These are phyloP conservation scores for Scomber colias DNA, from an alignment of 2,113 vertebrate genomes.

Conservation along the genomic window DNA sequence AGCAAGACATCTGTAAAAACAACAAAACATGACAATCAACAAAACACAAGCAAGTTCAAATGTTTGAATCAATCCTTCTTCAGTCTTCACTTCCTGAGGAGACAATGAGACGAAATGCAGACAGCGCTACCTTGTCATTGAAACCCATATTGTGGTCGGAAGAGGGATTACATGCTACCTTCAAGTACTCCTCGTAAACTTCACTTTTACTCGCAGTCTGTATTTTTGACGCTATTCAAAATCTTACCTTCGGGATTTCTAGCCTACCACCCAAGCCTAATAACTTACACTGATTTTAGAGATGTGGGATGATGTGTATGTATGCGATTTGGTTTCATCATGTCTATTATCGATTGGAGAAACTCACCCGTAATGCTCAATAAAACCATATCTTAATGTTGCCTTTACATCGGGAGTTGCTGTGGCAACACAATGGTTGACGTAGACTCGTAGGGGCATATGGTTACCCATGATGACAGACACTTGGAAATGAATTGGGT, in stretches of 20 bases:
- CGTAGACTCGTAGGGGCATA: constrained; percentile 68
- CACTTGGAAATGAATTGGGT: constrained; percentile 71
- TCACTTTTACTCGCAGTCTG: too few relatives aligned
- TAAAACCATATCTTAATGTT: constrained; percentile 68
- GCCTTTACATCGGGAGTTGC: constrained; percentile 51
- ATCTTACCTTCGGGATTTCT: too few relatives aligned
- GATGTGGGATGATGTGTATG: background rate
- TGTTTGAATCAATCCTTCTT: too few relatives aligned
- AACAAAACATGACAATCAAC: background rate
- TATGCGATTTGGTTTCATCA: background rate
- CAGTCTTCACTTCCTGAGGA: too few relatives aligned
- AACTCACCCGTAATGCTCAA: constrained; percentile 73
- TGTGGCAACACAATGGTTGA: constrained; percentile 77
- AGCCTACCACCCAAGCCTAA: too few relatives aligned
- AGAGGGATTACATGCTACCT: too few relatives aligned
- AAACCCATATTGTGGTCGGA: too few relatives aligned
- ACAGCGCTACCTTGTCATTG: too few relatives aligned
- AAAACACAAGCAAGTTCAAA: too few relatives aligned
- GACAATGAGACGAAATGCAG: too few relatives aligned
- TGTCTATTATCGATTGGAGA: background rate
- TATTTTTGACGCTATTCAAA: too few relatives aligned
- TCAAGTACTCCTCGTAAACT: too few relatives aligned
- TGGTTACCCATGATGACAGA: constrained; percentile 66
- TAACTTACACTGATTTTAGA: background rate
- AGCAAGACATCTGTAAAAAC: constrained; percentile 69